Conservation (phyloP, 2,888 invertebrate species). For the Platycnemis pennipes region DNA sequence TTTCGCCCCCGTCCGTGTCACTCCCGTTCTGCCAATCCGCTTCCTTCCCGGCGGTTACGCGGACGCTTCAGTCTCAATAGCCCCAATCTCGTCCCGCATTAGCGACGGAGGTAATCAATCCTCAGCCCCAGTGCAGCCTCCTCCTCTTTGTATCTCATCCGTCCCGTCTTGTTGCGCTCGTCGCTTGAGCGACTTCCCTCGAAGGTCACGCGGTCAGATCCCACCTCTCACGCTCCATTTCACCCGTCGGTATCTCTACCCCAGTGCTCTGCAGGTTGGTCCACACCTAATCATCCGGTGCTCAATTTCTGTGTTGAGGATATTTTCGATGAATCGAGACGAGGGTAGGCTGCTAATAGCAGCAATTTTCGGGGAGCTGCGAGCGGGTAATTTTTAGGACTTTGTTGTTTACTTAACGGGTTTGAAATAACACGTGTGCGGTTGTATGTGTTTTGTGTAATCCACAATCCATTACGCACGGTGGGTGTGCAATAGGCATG, state of each 20-base stretch:
- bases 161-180: background rate
- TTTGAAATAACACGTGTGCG: no score
- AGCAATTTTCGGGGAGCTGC: no score
- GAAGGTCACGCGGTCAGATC: background rate
- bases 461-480: no score
- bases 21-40: background rate
- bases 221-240: background rate
- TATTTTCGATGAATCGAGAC: no score
- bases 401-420: no score
- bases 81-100: background rate
- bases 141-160: background rate
- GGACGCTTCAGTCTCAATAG: background rate
- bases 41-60: background rate
- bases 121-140: background rate
- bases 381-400: no score
- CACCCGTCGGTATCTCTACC: background rate
- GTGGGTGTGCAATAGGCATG: no score
- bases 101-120: constrained; percentile 7
- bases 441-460: no score
- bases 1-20: no score
- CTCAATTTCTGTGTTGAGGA: background rate
- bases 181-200: background rate
- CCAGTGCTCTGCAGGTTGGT: background rate
- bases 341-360: no score
- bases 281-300: background rate